Evolutionary conservation across 2,113 vertebrate genomes (phyloP).

Genomic region (Columba janthina): DNA sequence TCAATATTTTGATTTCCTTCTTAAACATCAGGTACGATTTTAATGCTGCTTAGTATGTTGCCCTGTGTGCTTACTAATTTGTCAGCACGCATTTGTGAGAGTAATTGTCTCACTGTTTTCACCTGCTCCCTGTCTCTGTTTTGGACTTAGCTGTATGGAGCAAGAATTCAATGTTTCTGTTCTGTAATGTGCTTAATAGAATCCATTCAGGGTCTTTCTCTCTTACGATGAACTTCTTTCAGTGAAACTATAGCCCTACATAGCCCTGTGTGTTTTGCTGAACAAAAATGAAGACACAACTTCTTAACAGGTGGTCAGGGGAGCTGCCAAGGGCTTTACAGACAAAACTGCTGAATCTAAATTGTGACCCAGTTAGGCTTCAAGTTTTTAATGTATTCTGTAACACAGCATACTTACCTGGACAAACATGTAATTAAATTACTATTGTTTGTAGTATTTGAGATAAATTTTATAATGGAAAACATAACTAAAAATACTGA

Average conservation of each 20-base stretch:
- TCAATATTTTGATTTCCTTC: neutral
- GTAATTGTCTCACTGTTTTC: neutral
- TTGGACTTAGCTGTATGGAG: neutral
- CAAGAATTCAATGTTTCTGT: neutral
- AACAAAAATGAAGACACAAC: neutral
- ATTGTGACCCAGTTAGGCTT: neutral
- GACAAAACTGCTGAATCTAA: neutral
- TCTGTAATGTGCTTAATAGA: neutral
- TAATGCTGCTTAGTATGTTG: neutral
- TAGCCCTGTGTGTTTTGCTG: neutral
- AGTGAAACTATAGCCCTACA: neutral
- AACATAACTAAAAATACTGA: neutral
- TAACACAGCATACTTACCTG: neutral
- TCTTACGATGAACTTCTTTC: neutral
- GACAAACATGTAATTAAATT: neutral
- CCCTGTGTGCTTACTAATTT: neutral
- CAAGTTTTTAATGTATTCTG: neutral
- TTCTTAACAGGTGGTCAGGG: fast-evolving
- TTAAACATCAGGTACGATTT: neutral
- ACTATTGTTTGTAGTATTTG: neutral
- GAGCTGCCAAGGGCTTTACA: neutral
- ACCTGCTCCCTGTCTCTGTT: neutral
- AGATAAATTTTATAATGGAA: neutral
- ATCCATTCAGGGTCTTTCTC: neutral
- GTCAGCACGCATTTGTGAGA: neutral